Percentiles rank a stretch among this genome's conserved stretches.
Evolutionary conservation across 2,113 vertebrate species (phyloP).

Genomic region (Actenoides hombroni): DNA sequence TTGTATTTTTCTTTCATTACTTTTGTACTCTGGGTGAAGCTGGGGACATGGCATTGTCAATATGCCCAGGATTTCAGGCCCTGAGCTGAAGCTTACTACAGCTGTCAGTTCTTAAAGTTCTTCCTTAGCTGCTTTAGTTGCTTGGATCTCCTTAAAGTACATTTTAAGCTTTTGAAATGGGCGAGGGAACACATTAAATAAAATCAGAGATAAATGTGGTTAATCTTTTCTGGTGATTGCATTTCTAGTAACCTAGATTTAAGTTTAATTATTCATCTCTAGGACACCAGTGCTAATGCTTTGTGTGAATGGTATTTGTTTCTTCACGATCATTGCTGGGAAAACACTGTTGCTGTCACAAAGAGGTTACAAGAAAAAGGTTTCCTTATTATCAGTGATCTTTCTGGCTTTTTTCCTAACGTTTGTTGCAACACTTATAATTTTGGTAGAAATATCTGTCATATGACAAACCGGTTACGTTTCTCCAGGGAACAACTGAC

Average conservation of each 20-base stretch:
- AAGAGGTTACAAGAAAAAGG: neutral
- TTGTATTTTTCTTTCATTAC: neutral
- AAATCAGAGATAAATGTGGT: constrained; percentile 58
- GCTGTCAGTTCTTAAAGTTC: neutral
- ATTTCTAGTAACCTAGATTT: constrained; percentile 59
- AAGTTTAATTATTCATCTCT: constrained; percentile 71
- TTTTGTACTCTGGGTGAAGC: neutral
- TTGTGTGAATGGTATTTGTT: neutral
- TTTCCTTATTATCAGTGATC: neutral
- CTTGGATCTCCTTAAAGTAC: neutral
- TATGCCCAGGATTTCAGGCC: neutral
- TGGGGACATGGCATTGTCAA: neutral
- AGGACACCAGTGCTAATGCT: neutral
- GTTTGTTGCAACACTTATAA: neutral
- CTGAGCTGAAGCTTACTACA: neutral
- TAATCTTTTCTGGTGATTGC: constrained; percentile 70
- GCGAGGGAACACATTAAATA: neutral
- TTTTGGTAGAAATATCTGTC: neutral
- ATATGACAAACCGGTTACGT: neutral
- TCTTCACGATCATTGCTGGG: neutral
- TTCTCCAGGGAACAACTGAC: neutral
- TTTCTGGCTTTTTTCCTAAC: neutral
- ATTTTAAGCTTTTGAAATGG: neutral
- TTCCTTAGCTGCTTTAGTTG: neutral
- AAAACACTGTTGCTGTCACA: neutral